Base-by-base conservation (phyloP, 2,113 vertebrate genomes). In the Nibea albiflora region DNA sequence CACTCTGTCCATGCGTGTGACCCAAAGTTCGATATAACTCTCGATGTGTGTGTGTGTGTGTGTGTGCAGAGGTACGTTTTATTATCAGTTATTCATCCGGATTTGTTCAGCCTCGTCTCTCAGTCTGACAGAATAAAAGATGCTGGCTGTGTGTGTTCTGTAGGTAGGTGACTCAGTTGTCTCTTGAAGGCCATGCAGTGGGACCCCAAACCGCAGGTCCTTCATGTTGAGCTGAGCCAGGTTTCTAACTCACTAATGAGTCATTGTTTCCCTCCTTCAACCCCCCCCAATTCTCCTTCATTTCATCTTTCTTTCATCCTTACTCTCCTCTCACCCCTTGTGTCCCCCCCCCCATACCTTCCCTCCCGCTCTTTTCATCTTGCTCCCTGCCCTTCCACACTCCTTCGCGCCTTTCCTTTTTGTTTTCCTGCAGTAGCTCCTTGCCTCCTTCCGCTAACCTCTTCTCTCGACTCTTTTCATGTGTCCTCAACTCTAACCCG, bases 191-290 rank as follows among this genome's bases (percentile, higher is more conserved):
- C 2, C 22, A n/a, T 73, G 81, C 76, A 44, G 20, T 12, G 2
- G 52, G 84, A 85, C 77, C 62, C 50, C 70, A 73, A 62, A 83
- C 42, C 80, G 58, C 74, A 53, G 72, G 62, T 81, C 53, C 28
- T 85, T 20, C 50, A 66, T 58, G 73, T 62, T 39, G 24, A 78
- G 62, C 73, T 19, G 53, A 82, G 53, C 62, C 39, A 61, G 69
- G 58, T 58, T 82, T 62, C 65, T 85, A 52, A 17, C 69, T 83
- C 73, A 39, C 76, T 88, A 89, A 90, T 90, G 85, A 93, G 81
- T 52, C 60, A 44, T 26, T 1, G 1, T 58, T 73, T 68, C 47
- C 76, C 11, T 72, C 74, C 17, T 47, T 39, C 49, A 35, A 31
- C 31, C 20, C 22, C n/a, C 24, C 46, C 24, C 50, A 62, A 3